Conservation (phyloP, 2,797 vertebrate species). For the Rhinogobio ventralis region DNA sequence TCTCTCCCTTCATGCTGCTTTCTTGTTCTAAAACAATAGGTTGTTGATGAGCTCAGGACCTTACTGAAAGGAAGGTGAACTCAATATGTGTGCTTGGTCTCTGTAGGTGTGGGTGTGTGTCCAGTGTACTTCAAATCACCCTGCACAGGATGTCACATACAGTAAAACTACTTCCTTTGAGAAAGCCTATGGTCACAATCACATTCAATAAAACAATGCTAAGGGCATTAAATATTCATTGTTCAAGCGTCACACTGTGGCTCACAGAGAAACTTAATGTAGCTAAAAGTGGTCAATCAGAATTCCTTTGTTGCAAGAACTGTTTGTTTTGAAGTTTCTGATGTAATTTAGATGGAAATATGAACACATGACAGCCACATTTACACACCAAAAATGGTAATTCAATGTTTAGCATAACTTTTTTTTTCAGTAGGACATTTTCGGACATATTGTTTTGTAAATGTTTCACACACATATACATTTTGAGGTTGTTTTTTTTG, state of each 20-base stretch:
- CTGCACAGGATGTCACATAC: slow-evolving; percentile 1
- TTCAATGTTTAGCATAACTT: background rate
- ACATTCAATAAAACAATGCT: slow-evolving; percentile 14
- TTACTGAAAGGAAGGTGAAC: slow-evolving; percentile 48
- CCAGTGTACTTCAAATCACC: slow-evolving; percentile 19
- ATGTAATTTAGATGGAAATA: background rate
- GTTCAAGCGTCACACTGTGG: background rate
- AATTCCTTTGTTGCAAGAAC: background rate
- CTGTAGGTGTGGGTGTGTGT: slow-evolving; percentile 33
- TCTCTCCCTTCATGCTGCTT: slow-evolving; percentile 14
- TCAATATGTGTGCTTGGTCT: slow-evolving; percentile 20
- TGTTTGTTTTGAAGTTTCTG: background rate
- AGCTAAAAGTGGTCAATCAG: background rate
- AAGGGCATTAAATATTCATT: slow-evolving; percentile 1
- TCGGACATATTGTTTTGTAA: background rate
- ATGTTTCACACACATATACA: background rate
- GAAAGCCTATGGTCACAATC: background rate
- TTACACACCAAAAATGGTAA: background rate
- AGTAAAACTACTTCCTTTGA: background rate
- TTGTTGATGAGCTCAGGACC: slow-evolving; percentile 48
- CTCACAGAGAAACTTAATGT: background rate
- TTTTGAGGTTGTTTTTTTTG: background rate
- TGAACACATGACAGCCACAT: background rate
- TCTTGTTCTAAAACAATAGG: slow-evolving; percentile 53
- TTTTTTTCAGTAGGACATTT: background rate